Evolutionary conservation across 2,797 vertebrate genomes (phyloP), one percentile per base, ranked within the genome.

Genomic region (Chromis chromis): DNA sequence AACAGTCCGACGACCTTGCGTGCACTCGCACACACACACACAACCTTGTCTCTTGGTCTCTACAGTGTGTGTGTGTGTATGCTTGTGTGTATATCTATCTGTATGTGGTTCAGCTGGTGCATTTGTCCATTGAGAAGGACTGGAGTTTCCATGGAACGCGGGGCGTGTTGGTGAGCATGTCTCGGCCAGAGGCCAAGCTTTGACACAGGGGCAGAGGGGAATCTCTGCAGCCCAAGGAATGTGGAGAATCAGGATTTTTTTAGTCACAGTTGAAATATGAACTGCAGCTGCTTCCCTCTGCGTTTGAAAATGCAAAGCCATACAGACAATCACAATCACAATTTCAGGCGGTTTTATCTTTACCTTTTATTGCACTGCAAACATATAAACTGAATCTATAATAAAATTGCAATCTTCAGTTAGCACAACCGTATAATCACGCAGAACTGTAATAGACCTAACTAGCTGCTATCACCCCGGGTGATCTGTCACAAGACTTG

Each of bases 131-230:
- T 86, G 79, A 90, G 83, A 57, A 80, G 74, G 84, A 79, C 65
- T 72, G 88, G 89, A 89, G 88, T 88, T 90, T 93, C 92, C 91
- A 86, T 58, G 55, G 83, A 88, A 65, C 75, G 74, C 78, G 86
- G 82, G 83, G 56, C 1, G 69, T 64, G 76, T 58, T 83, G 85
- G 74, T 81, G 85, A 80, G 85, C 76, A 59, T 64, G 87, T 73
- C 88, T 88, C 89, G 88, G 92, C 88, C 24, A 11, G 16, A 11
- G 62, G 88, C 92, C 92, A 93, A 83, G 76, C 81, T 73, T 82
- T 86, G 78, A 87, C 89, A 82, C 82, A 79, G 78, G 72, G 84
- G 60, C 82, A 67, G 83, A 60, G 74, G 87, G 86, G 84, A 90
- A 91, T 87, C 88, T 91, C 90, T 79, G 77, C 81, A 67, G 81